phyloP scores from a whole-genome alignment of 1,140 invertebrate species.

The Lepidurus couesii region DNA sequence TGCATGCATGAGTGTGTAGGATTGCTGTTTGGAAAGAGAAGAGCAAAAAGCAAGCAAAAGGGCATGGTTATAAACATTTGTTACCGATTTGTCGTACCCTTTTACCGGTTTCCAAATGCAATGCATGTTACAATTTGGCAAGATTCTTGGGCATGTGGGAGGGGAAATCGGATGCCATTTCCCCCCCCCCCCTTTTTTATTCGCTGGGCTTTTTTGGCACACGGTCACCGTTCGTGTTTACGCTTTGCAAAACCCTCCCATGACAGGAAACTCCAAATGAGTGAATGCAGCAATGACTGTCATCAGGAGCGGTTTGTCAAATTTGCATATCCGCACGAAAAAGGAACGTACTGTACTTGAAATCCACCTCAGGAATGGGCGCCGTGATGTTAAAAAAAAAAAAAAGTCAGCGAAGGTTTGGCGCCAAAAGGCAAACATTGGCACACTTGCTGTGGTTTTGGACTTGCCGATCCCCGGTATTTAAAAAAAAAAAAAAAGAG shows the following conservation, averaged over 20 bases:
- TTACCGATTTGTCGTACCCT: neutral
- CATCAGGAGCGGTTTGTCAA: neutral
- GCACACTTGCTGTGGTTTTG: neutral
- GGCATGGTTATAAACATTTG: neutral
- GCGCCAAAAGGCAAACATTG: slow-evolving; percentile 17
- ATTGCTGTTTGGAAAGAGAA: neutral
- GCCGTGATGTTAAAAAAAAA: neutral
- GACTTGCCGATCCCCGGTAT: neutral
- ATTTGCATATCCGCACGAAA: neutral
- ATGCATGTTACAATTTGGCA: neutral
- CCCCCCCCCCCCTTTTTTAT: neutral
- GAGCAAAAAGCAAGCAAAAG: neutral
- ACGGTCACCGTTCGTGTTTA: neutral
- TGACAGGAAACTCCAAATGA: neutral
- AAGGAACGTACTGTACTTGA: neutral
- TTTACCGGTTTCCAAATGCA: neutral
- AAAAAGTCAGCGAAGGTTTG: neutral
- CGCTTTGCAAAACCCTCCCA: neutral
- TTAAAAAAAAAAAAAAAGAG: neutral
- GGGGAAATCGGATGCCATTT: neutral
- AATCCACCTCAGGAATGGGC: neutral
- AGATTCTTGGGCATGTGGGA: neutral
- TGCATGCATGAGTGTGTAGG: neutral
- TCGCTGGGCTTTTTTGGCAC: neutral
- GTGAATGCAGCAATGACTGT: neutral